phyloP scores from a whole-genome alignment of 2,888 invertebrate genomes.

The Pyrrhia umbra region DNA sequence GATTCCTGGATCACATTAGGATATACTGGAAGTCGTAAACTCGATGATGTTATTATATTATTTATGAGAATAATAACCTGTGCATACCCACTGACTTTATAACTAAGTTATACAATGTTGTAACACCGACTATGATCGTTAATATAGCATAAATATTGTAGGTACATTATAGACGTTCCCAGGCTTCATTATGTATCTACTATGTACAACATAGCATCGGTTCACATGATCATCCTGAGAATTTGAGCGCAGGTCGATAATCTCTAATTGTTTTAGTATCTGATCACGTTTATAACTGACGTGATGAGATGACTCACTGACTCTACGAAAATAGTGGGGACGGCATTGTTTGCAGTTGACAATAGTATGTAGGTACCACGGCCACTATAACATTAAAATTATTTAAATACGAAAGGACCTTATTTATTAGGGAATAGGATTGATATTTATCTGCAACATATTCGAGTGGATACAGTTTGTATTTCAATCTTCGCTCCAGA shows the following conservation, averaged over 20 bases:
- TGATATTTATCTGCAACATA: conserved; percentile 30
- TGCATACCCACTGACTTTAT: neutral
- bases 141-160: conserved; percentile 22
- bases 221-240: conserved; percentile 53
- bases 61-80: neutral
- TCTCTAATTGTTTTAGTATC: conserved; percentile 57
- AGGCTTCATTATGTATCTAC: conserved; percentile 16
- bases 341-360: conserved; percentile 69
- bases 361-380: conserved; percentile 39
- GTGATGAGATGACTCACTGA: conserved; percentile 73
- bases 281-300: conserved; percentile 60
- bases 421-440: conserved; percentile 27
- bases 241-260: conserved; percentile 41
- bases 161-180: conserved; percentile 17
- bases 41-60: neutral
- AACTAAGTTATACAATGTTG: conserved; percentile 3
- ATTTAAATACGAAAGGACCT: conserved; percentile 17
- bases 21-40: conserved; percentile 8
- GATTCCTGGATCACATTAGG: conserved; percentile 9
- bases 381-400: conserved; percentile 21
- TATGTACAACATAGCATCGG: conserved; percentile 11
- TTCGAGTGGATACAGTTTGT: neutral
- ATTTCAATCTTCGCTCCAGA: conserved; percentile 29
- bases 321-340: conserved; percentile 72
- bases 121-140: conserved; percentile 24